Conservation (phyloP, 2,888 invertebrate species). For the Lasius platythorax region DNA sequence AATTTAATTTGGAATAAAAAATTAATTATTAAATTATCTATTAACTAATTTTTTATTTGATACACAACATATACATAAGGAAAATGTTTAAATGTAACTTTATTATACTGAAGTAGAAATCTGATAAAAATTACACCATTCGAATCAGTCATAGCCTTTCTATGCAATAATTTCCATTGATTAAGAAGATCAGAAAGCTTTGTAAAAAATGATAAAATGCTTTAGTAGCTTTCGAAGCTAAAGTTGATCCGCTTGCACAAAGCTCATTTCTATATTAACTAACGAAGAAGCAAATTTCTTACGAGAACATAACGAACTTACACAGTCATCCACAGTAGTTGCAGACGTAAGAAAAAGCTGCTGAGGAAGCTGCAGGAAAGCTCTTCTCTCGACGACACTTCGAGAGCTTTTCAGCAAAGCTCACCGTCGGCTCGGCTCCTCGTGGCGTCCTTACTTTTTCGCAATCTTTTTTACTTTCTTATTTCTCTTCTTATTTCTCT, state of each 20-base stretch:
- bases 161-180: slow-evolving; percentile 11
- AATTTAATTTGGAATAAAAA: background rate
- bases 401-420: slow-evolving; percentile 62
- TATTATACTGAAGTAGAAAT: background rate
- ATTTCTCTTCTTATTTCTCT: slow-evolving; percentile 16
- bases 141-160: background rate
- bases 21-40: background rate
- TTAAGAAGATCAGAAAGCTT: background rate
- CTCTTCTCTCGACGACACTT: slow-evolving; percentile 61
- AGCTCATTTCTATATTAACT: slow-evolving; percentile 31
- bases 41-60: background rate
- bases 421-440: slow-evolving; percentile 55
- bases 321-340: slow-evolving; percentile 26
- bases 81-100: background rate
- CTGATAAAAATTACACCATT: background rate
- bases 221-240: background rate
- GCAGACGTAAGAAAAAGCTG: slow-evolving; percentile 52
- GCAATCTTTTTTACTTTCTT: slow-evolving; percentile 21
- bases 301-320: background rate
- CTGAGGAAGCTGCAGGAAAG: slow-evolving; percentile 61
- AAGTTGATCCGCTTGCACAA: slow-evolving; percentile 14
- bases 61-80: background rate
- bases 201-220: background rate
- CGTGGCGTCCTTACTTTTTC: slow-evolving; percentile 30
- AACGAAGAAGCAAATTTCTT: slow-evolving; percentile 33